Evolutionary conservation across 2,113 vertebrate genomes (phyloP), one percentile per base, ranked within the genome.

Genomic region (Kryptolebias marmoratus): DNA sequence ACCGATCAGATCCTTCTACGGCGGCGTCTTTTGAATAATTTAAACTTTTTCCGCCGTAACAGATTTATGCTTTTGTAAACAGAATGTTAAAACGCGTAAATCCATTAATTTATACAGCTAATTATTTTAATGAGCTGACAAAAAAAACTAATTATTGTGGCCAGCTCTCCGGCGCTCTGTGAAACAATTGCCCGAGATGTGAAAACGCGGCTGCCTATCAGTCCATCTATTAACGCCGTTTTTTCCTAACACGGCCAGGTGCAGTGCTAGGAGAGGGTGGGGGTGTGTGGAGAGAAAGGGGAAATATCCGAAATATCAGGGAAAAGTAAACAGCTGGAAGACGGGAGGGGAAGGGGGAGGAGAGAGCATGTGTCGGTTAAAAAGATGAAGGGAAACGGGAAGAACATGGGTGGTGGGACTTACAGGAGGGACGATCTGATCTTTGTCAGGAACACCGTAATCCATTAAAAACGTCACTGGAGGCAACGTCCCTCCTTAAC

Each of bases 391-490:
- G 74, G 47, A 84, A 87, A 82, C 80, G 75, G 79, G 75, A 83
- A 61, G 78, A 84, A 62, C 73, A 74, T 71, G 74, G 72, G 77
- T 56, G 79, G 88, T 22, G 22, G 72, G 84, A 88, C 72, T 83
- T 80, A 81, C 66, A 71, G 62, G 73, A 72, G 78, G 80, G 83
- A 83, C 42, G 75, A 90, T 81, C 82, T 80, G 80, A 88, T 90
- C 77, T 77, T 87, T 89, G 87, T 89, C 87, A 87, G 79, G 81
- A 87, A 78, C 78, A 79, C 69, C 14, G 52, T 89, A 89, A 92
- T 92, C 90, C 89, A 90, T 91, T 92, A 89, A 91, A 89, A 87
- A 90, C 50, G 75, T 91, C 87, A 92, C 91, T 88, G 71, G 91
- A 89, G 90, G 91, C 86, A 48, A 77, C 45, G 80, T 84, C 84